Base-by-base conservation (phyloP, 92 coral and sea anemone species). In the Anthopleura xanthogrammica region DNA sequence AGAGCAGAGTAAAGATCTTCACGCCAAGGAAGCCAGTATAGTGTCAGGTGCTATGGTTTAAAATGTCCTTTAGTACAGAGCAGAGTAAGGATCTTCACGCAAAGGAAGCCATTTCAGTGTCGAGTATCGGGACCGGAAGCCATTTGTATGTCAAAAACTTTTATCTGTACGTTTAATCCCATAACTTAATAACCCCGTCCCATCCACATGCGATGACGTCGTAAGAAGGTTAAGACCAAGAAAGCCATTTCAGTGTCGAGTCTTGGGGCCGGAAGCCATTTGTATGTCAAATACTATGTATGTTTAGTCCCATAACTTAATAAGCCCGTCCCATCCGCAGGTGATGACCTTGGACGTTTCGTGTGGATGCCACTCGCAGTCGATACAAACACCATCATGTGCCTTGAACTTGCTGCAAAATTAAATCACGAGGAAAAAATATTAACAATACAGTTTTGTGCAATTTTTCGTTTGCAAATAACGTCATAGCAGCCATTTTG, bases 281-380 rank as follows among this genome's bases (percentile, higher is more conserved):
- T 20, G 70, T 20, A 20, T 62, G 70, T 14, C 70, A 62, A 62
- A 54, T 54, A 54, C 58, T 57, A 12, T 42, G 77, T 73, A 5
- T 14, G 19, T 76, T 50, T 76, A 96, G 93, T 96, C 99, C 99
- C 99, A 96, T 94, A 94, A 96, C 92, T 96, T 96, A 62, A 96
- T 96, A 58, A 96, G 86, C 70, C 99, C 99, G 80, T 96, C 99
- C 99, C 99, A 96, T 52, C 99, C 99, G 80, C 99, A 96, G 41
- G 99, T 96, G 76, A 82, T 98, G 79, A 96, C 99, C 77, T 96
- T 96, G 74, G 99, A 96, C 19, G 99, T 96, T 77, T 96, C 99
- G 86, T 96, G 99, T 16, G 99, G 99, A 86, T 96, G 99, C 99
- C 99, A 96, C 85, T 89, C 93, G 81, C 99, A 96, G 82, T 94